Conservation (phyloP, 2,797 vertebrate genomes). For the Bucorvus abyssinicus region DNA sequence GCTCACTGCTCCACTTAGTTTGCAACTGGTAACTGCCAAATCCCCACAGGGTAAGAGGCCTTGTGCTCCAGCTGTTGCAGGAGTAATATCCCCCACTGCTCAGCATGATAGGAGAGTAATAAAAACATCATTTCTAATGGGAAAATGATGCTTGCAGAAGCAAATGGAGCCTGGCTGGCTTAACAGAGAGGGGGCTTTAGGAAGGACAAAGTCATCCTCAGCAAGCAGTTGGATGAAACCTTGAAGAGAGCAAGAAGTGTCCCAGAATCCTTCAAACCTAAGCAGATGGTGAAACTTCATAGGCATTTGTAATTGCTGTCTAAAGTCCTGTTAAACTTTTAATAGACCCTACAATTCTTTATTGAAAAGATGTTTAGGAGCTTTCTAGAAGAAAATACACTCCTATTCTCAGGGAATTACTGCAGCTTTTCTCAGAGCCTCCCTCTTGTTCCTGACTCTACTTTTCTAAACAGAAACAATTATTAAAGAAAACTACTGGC, state of each 20-base stretch:
- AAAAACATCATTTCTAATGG: slow-evolving; percentile 60
- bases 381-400: not conserved
- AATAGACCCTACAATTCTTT: not conserved
- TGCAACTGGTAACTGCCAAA: slow-evolving; percentile 45
- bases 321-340: not conserved
- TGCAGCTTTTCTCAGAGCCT: not conserved
- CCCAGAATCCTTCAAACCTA: not conserved
- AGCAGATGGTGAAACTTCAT: not conserved
- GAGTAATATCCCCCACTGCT: slow-evolving; percentile 31
- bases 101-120: slow-evolving; percentile 50
- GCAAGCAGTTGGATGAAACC: not conserved
- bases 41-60: slow-evolving; percentile 34
- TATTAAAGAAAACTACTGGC: not conserved
- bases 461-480: not conserved
- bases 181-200: not conserved
- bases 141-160: slow-evolving; percentile 55
- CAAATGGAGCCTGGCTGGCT: not conserved
- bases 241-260: not conserved
- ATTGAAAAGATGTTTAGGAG: not conserved
- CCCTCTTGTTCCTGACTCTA: not conserved
- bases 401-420: not conserved
- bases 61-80: slow-evolving; percentile 60
- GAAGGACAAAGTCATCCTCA: not conserved
- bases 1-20: slow-evolving; percentile 33
- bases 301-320: not conserved